Evolutionary conservation across 2,888 invertebrate genomes (phyloP).

Genomic region (Melanophora roralis): DNA sequence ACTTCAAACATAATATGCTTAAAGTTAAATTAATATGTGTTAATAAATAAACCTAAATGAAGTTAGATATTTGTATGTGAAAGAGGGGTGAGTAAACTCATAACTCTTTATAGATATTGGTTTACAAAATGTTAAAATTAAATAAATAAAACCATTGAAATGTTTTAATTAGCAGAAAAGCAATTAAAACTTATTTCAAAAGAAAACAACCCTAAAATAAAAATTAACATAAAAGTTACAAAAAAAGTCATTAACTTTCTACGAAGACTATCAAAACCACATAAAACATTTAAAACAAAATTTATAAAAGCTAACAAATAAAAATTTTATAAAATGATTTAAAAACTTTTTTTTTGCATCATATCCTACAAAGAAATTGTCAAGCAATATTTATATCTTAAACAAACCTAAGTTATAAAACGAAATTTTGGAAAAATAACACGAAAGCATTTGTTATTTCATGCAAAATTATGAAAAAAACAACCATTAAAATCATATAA

Average conservation of each 20-base stretch:
- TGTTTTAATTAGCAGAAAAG: too few species aligned
- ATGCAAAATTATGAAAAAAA: conserved; percentile 4
- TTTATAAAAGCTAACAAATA: background rate
- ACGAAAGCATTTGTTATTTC: conserved; percentile 13
- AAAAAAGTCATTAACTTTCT: background rate
- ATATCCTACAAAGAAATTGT: background rate
- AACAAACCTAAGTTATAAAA: background rate
- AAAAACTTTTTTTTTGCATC: too few species aligned
- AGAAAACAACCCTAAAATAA: too few species aligned
- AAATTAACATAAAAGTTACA: background rate
- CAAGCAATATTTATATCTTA: conserved; percentile 8
- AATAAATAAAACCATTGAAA: too few species aligned
- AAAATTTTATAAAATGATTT: conserved; percentile 12
- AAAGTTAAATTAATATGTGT: too few species aligned
- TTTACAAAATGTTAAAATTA: too few species aligned
- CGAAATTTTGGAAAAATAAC: background rate
- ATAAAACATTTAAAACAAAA: background rate
- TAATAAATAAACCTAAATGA: too few species aligned
- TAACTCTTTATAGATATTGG: too few species aligned
- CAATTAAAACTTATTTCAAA: too few species aligned
- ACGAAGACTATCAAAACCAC: background rate
- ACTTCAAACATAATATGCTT: too few species aligned
- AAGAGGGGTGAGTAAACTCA: too few species aligned
- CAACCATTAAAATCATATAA: background rate
- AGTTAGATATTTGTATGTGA: too few species aligned